phyloP scores from a whole-genome alignment of 2,113 vertebrate species.

The Tautogolabrus adspersus region DNA sequence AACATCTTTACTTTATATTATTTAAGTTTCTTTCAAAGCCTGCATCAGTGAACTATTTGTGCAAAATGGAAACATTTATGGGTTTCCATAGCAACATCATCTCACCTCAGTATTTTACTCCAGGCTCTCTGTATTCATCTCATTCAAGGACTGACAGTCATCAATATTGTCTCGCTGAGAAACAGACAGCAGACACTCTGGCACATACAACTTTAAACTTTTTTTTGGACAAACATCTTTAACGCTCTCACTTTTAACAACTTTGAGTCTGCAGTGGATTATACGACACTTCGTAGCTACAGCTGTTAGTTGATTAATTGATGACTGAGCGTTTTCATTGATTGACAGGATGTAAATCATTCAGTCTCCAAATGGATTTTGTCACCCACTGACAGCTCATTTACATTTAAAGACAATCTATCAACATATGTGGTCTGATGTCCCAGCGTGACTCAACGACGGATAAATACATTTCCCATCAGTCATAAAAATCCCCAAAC shows the following conservation, averaged over 20 bases:
- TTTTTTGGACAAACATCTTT: not conserved
- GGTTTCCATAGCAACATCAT: conserved; percentile 63
- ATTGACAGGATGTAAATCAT: conserved; percentile 9
- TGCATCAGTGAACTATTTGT: too few relatives aligned
- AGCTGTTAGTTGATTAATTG: not conserved
- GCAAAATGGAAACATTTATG: too few relatives aligned
- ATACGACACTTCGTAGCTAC: not conserved
- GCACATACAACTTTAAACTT: not conserved
- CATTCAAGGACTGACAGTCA: conserved; percentile 45
- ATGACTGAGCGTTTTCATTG: not conserved
- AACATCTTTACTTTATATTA: too few relatives aligned
- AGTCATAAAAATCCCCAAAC: not conserved
- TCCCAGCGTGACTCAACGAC: not conserved
- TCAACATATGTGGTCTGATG: not conserved
- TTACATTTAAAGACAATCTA: not conserved
- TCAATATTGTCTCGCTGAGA: conserved; percentile 19
- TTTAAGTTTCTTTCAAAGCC: too few relatives aligned
- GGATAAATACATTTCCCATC: not conserved
- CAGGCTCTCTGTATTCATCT: conserved; percentile 42
- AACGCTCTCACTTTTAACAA: conserved; percentile 1
- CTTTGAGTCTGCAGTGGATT: not conserved
- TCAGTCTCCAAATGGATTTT: conserved; percentile 1
- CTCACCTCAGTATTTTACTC: conserved; percentile 44
- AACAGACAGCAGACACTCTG: not conserved
- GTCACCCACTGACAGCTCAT: not conserved